phyloP scores from a whole-genome alignment of 2,888 invertebrate genomes.

The Eueremaeus valkanovi region DNA sequence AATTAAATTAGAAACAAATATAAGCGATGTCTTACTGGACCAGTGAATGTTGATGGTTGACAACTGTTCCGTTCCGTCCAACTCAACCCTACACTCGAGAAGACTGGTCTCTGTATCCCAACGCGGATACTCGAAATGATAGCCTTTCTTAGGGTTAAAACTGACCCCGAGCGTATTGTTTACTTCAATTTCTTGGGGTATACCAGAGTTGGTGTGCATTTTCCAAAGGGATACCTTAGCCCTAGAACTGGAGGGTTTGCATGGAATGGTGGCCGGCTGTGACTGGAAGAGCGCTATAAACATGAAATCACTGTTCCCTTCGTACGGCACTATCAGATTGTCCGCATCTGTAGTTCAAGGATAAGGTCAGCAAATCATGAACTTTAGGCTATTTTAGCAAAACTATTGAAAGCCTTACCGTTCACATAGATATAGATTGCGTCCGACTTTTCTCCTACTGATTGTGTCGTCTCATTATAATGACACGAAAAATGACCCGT shows the following conservation, averaged over 20 bases:
- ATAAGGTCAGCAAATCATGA: not conserved
- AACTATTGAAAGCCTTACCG: too few relatives aligned
- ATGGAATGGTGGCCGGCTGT: conserved; percentile 43
- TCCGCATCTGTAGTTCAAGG: conserved; percentile 37
- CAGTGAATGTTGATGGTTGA: conserved; percentile 38
- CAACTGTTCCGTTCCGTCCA: conserved; percentile 38
- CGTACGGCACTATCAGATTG: conserved; percentile 42
- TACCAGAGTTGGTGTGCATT: not conserved
- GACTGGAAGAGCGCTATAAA: conserved; percentile 37
- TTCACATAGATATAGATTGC: conserved; percentile 43
- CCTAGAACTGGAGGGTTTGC: conserved; percentile 44
- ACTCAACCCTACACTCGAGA: conserved; percentile 44
- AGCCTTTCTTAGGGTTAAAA: conserved; percentile 37
- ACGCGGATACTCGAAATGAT: conserved; percentile 43
- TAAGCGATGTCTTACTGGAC: conserved; percentile 26
- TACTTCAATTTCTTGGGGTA: not conserved
- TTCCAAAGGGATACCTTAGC: conserved; percentile 44
- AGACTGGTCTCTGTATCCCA: conserved; percentile 45
- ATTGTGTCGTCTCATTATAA: conserved; percentile 33
- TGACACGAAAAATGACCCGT: conserved; percentile 44
- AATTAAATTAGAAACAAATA: too few relatives aligned
- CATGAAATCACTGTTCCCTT: conserved; percentile 35
- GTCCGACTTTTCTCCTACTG: not conserved
- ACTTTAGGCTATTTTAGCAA: too few relatives aligned
- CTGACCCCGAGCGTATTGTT: conserved; percentile 34